Evolutionary conservation across 2,113 vertebrate genomes (phyloP), one percentile per base, ranked within the genome.

Genomic region (Etia nguti): DNA sequence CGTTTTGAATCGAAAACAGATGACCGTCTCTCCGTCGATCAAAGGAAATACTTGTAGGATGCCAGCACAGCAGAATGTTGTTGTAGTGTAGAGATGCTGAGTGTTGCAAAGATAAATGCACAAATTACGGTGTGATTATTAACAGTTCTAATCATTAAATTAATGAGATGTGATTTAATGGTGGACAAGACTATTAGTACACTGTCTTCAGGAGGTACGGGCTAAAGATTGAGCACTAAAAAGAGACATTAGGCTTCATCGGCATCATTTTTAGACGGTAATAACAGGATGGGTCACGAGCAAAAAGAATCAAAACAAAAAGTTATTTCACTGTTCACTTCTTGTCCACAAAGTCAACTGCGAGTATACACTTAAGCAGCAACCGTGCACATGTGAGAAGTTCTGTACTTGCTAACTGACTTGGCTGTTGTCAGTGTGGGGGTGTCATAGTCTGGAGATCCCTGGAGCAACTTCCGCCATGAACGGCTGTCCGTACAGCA

Each of bases 91-190:
- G 59, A 87, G 80, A 82, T 22, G 3, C 68, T 36, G 55, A 90
- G 87, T 62, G 77, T 81, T 60, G 80, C 80, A n/a, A 70, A 90
- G 88, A 93, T 94, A 88, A 92, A 92, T 87, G 86, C 87, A 79
- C 84, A 84, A 93, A 92, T 94, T 90, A 83, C 34, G 29, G 48
- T 2, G 75, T 55, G 82, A 93, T 93, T 91, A 92, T 93, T 88
- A 92, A 92, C 88, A 92, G 86, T 79, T 89, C 31, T 79, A 85
- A 73, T 93, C 84, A n/a, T 93, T 92, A 93, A 83, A 90, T 90
- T 85, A 60, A 85, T 80, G 36, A 70, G 38, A 86, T 90, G 85
- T 83, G 88, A 93, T 93, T 73, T 90, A 85, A 83, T 86, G 62
- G 79, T 87, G 86, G 91, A 83, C 60, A 16, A 43, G 83, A 77